These are phyloP conservation scores for Elymnias hypermnestra DNA, from an alignment of 1,140 invertebrate species.

Conservation along the genomic window DNA sequence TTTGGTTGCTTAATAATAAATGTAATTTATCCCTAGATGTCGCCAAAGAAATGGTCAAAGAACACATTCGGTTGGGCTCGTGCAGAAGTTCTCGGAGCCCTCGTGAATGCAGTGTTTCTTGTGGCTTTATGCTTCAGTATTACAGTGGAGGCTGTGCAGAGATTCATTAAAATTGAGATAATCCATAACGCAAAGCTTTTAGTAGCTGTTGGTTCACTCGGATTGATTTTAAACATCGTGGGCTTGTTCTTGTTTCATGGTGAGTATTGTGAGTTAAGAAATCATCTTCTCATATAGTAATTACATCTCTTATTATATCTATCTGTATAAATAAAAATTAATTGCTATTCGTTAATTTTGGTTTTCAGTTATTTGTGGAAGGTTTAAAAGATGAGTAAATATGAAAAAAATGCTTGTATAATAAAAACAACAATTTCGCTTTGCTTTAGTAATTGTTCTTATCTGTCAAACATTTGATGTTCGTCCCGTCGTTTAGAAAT, in stretches of 20 bases:
- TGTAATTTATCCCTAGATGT: conserved; percentile 82
- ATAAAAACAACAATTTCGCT: too few species aligned
- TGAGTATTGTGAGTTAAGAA: conserved; percentile 70
- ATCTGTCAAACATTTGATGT: too few species aligned
- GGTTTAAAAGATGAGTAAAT: too few species aligned
- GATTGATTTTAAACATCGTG: conserved; percentile 89
- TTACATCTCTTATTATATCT: too few species aligned
- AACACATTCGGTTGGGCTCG: conserved; percentile 97
- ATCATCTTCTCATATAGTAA: too few species aligned
- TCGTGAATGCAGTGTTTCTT: conserved; percentile 94
- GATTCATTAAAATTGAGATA: conserved; percentile 89
- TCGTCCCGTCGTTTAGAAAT: too few species aligned
- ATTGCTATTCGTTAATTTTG: too few species aligned
- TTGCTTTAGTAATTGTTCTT: too few species aligned
- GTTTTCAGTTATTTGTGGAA: too few species aligned
- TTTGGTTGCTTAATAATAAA: too few species aligned
- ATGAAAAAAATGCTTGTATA: too few species aligned
- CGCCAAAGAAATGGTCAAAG: conserved; percentile 95
- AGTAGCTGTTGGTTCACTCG: conserved; percentile 86
- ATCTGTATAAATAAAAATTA: too few species aligned
- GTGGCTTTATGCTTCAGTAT: conserved; percentile 96
- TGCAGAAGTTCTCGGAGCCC: conserved; percentile 94
- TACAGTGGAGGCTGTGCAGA: conserved; percentile 91
- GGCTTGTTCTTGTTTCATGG: conserved; percentile 90
- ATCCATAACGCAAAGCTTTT: conserved; percentile 89